phyloP scores from a whole-genome alignment of 1,140 invertebrate genomes.

The Apis dorsata region DNA sequence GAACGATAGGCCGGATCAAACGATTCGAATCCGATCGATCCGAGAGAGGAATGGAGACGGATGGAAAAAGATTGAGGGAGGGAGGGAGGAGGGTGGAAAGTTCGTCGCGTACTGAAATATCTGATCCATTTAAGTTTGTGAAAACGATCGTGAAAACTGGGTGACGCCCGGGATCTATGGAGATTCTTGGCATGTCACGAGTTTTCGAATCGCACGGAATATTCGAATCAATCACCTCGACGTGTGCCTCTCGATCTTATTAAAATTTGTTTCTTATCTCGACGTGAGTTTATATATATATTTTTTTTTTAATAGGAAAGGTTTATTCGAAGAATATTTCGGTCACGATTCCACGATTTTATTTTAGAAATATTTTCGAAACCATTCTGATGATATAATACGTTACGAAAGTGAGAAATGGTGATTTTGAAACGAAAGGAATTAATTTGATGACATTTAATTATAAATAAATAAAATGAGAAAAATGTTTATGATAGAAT shows the following conservation, averaged over 20 bases:
- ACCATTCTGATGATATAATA: too few species aligned
- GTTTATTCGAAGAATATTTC: too few species aligned
- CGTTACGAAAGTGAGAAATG: too few species aligned
- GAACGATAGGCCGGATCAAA: constrained; percentile 32
- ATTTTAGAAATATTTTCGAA: too few species aligned
- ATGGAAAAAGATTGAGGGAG: background rate
- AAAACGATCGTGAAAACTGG: constrained; percentile 14
- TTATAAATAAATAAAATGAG: too few species aligned
- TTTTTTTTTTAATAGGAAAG: too few species aligned
- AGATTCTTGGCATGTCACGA: background rate
- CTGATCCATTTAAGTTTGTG: constrained; percentile 40
- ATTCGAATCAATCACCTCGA: constrained; percentile 42
- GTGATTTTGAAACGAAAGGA: too few species aligned
- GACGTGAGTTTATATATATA: background rate
- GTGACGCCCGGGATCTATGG: background rate
- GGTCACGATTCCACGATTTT: too few species aligned
- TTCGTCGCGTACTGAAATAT: constrained; percentile 18
- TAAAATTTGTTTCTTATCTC: background rate
- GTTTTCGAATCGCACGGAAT: constrained; percentile 41
- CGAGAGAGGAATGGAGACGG: too few species aligned
- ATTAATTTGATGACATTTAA: too few species aligned
- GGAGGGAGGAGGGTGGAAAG: background rate
- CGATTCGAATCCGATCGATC: background rate
- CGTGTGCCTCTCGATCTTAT: background rate
- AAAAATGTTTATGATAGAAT: too few species aligned